A percentile compares a stretch with the other conserved stretches of the same genome.
Conservation (phyloP, 2,113 vertebrate species). For the Atherinomorus stipes region DNA sequence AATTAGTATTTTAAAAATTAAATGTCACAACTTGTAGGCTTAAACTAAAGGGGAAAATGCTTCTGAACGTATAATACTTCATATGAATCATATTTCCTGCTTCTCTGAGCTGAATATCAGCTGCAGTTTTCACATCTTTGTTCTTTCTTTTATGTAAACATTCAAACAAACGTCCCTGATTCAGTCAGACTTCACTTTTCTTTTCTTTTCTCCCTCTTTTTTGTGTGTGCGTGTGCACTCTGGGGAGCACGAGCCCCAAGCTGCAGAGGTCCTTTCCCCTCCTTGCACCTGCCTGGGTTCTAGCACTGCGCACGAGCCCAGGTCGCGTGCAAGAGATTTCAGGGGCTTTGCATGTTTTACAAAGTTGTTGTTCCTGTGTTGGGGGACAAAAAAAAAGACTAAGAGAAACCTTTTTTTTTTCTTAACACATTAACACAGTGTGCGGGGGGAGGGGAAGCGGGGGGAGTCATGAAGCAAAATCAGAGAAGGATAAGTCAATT, state of each 20-base stretch:
- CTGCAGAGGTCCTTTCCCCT: slow-evolving; percentile 68
- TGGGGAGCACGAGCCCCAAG: slow-evolving; percentile 75
- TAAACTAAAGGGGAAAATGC: neutral
- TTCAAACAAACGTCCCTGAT: slow-evolving; percentile 72
- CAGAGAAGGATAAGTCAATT: slow-evolving; percentile 45
- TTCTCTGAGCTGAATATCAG: neutral
- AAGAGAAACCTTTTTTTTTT: slow-evolving; percentile 33
- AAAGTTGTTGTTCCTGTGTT: slow-evolving; percentile 76
- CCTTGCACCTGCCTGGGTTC: slow-evolving; percentile 81
- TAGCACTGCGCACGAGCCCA: slow-evolving; percentile 72
- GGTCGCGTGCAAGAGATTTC: slow-evolving; percentile 86
- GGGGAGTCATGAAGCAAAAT: slow-evolving; percentile 51
- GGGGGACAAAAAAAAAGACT: slow-evolving; percentile 40
- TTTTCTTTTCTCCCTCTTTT: slow-evolving; percentile 37
- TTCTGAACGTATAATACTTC: neutral
- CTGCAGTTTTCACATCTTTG: slow-evolving; percentile 9
- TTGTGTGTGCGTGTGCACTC: slow-evolving; percentile 70
- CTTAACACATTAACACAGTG: slow-evolving; percentile 53
- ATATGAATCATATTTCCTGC: neutral
- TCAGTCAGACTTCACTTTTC: slow-evolving; percentile 68
- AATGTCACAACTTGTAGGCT: neutral
- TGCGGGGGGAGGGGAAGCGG: neutral
- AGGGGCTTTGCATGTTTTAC: slow-evolving; percentile 85
- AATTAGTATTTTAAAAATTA: neutral
- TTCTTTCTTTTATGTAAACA: slow-evolving; percentile 52